phyloP scores from a whole-genome alignment of 2,797 vertebrate genomes.

The Dicrostonyx torquatus region DNA sequence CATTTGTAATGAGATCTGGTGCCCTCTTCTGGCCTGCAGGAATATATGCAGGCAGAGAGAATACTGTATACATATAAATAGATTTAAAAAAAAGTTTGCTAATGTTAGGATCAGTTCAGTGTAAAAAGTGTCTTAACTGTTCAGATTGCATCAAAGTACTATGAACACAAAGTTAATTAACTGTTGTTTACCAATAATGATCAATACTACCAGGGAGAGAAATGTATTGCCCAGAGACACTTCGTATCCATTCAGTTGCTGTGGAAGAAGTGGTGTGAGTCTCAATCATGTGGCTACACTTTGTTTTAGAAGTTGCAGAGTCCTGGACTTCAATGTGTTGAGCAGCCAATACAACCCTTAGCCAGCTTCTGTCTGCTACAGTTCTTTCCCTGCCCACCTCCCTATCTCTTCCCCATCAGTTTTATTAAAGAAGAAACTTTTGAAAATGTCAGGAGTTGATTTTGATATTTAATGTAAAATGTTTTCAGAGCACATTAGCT shows the following conservation, averaged over 20 bases:
- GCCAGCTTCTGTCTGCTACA: neutral
- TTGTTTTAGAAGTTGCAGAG: neutral
- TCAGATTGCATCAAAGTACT: neutral
- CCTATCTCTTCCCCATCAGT: neutral
- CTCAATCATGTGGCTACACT: neutral
- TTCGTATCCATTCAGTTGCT: neutral
- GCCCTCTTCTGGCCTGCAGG: no score
- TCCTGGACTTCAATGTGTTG: neutral
- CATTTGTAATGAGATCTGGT: no score
- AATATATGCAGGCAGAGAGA: no score
- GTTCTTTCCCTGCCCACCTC: neutral
- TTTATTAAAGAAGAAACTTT: slow-evolving; percentile 42
- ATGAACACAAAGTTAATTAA: neutral
- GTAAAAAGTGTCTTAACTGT: neutral
- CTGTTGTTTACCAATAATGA: neutral
- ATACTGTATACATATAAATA: no score
- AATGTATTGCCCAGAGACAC: neutral
- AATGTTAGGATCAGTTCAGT: slow-evolving; percentile 10
- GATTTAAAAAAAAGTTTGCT: no score
- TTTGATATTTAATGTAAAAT: slow-evolving; percentile 18
- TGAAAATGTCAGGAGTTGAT: neutral
- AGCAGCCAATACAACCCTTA: slow-evolving; percentile 12
- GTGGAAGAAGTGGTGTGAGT: neutral
- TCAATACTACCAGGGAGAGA: neutral
- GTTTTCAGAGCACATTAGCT: slow-evolving; percentile 35